Evolutionary conservation across 2,113 vertebrate species (phyloP).

Genomic region (Camelus bactrianus): DNA sequence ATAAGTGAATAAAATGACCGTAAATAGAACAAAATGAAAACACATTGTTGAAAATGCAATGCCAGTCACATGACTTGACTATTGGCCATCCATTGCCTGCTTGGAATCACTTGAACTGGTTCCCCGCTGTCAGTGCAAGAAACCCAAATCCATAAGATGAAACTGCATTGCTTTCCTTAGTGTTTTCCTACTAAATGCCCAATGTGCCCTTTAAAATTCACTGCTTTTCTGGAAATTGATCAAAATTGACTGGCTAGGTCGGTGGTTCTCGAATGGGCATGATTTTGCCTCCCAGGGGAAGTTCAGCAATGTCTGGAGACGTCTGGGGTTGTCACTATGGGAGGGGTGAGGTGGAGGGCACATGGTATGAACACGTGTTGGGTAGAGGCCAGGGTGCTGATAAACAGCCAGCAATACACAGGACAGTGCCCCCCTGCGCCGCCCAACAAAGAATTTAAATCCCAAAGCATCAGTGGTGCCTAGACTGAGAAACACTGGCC

Average conservation of each 20-base stretch:
- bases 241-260: not conserved
- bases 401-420: not conserved
- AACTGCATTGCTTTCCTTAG: not conserved
- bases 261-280: not conserved
- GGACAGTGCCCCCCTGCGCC: too few relatives aligned
- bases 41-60: conserved; percentile 50
- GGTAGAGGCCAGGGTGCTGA: not conserved
- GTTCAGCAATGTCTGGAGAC: not conserved
- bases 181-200: not conserved
- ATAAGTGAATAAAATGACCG: conserved; percentile 80
- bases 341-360: not conserved
- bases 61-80: not conserved
- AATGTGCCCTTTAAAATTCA: not conserved
- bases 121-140: not conserved
- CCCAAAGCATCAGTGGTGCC: not conserved
- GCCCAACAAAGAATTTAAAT: not conserved
- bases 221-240: conserved; percentile 50
- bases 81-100: not conserved
- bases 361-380: not conserved
- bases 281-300: not conserved
- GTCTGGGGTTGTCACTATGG: not conserved
- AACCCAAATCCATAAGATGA: not conserved
- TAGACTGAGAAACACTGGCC: not conserved
- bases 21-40: conserved; percentile 74
- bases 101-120: not conserved